Conservation (phyloP, 2,888 invertebrate genomes). For the Invenusta paracnida region DNA sequence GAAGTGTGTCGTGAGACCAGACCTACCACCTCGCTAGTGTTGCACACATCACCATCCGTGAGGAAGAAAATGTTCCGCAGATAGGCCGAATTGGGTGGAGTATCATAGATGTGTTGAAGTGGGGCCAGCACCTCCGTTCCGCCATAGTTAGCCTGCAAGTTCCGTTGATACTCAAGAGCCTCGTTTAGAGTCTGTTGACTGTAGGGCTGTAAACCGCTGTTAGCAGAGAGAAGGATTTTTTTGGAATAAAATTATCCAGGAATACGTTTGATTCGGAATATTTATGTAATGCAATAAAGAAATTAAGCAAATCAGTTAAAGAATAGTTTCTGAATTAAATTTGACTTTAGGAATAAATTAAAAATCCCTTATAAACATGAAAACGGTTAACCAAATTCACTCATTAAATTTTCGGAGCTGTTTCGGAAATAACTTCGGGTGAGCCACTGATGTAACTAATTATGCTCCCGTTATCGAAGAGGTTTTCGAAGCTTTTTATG, state of each 20-base stretch:
- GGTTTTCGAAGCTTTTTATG: too few relatives aligned
- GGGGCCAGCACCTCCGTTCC: conserved; percentile 55
- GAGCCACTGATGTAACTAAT: too few relatives aligned
- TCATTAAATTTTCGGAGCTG: too few relatives aligned
- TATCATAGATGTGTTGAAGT: conserved; percentile 49
- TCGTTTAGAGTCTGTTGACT: conserved; percentile 48
- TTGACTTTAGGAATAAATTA: too few relatives aligned
- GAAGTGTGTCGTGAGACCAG: not conserved
- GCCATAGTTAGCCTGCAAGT: conserved; percentile 53
- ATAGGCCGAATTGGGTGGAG: conserved; percentile 46
- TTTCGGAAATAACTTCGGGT: too few relatives aligned
- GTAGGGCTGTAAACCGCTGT: conserved; percentile 48
- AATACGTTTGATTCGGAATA: not conserved
- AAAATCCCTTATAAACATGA: too few relatives aligned
- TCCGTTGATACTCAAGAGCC: conserved; percentile 48
- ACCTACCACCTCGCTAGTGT: conserved; percentile 49
- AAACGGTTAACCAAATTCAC: too few relatives aligned
- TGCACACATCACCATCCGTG: conserved; percentile 58
- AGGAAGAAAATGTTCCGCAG: conserved; percentile 55
- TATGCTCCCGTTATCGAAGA: too few relatives aligned
- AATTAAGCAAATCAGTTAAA: too few relatives aligned
- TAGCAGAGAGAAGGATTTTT: too few relatives aligned
- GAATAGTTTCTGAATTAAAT: too few relatives aligned
- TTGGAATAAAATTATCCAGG: not conserved
- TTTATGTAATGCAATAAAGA: too few relatives aligned